These are phyloP conservation scores for Pongo pygmaeus DNA, from an alignment of 2,113 vertebrate genomes.

Conservation along the genomic window DNA sequence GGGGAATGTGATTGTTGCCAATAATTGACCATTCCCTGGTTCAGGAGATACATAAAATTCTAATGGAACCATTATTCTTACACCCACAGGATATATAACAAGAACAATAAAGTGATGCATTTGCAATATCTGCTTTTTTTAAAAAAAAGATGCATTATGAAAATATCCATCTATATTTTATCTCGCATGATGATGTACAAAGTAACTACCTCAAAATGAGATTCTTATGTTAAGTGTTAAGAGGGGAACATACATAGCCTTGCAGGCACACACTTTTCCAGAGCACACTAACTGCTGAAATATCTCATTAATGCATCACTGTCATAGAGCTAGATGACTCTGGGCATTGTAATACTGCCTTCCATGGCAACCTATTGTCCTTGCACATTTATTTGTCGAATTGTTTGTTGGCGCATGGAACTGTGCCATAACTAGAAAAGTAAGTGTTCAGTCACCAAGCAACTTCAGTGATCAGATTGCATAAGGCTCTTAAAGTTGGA, in stretches of 20 bases:
- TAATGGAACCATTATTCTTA: conserved; percentile 69
- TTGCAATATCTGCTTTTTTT: conserved; percentile 14
- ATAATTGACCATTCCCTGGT: conserved; percentile 67
- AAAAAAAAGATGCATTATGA: conserved; percentile 34
- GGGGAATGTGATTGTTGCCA: conserved; percentile 65
- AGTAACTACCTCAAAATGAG: conserved; percentile 25
- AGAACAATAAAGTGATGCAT: conserved; percentile 57
- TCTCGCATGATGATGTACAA: conserved; percentile 8
- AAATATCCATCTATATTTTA: conserved; percentile 46
- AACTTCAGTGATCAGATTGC: not conserved
- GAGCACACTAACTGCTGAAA: not conserved
- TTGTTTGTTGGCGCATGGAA: not conserved
- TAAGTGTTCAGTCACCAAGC: conserved; percentile 9
- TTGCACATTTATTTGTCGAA: conserved; percentile 21
- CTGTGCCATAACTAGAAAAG: not conserved
- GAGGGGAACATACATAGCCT: not conserved
- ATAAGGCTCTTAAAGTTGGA: not conserved
- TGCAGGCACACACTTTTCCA: not conserved
- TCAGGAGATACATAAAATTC: conserved; percentile 69
- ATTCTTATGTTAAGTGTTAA: conserved; percentile 11
- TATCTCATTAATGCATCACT: conserved; percentile 18
- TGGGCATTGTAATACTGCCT: not conserved
- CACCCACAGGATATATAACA: conserved; percentile 57
- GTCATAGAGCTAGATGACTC: not conserved
- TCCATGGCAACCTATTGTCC: conserved; percentile 56